These are phyloP conservation scores for Mesorhabditis sp. DNA, from an alignment of 2,888 invertebrate species.

Conservation along the genomic window DNA sequence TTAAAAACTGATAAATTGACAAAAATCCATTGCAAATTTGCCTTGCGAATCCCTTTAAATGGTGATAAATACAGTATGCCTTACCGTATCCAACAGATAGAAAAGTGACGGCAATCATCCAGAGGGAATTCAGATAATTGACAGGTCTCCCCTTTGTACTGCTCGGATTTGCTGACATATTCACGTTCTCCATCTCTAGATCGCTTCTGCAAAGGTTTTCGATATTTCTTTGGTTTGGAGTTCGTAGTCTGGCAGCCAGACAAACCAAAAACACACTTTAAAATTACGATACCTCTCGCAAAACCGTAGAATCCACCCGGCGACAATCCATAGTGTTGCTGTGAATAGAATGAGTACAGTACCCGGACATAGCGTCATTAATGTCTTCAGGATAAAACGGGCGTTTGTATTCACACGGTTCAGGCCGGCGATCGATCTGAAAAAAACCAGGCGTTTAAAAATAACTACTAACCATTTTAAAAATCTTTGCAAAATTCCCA, in stretches of 20 bases:
- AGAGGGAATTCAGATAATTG: slow-evolving; percentile 80
- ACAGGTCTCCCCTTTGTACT: slow-evolving; percentile 11
- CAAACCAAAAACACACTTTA: neutral
- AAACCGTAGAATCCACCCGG: slow-evolving; percentile 95
- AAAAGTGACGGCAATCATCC: slow-evolving; percentile 99
- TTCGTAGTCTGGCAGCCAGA: neutral
- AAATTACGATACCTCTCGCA: slow-evolving; percentile 79
- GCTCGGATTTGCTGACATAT: neutral
- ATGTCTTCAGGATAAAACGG: slow-evolving; percentile 87
- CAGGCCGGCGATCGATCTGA: slow-evolving; percentile 33
- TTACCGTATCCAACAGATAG: slow-evolving; percentile 98
- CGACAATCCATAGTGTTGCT: slow-evolving; percentile 98
- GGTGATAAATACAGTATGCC: too few species aligned
- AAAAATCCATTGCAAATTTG: neutral
- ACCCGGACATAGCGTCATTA: slow-evolving; percentile 96
- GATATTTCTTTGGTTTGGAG: too few species aligned
- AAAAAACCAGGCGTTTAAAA: too few species aligned
- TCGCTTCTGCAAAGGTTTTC: neutral
- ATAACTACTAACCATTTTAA: too few species aligned
- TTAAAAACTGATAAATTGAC: slow-evolving; percentile 7
- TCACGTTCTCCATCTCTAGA: neutral
- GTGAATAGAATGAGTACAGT: slow-evolving; percentile 96
- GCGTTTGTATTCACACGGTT: slow-evolving; percentile 83
- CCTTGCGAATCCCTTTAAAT: too few species aligned
- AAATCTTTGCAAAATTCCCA: neutral